Evolutionary conservation across 2,888 invertebrate species (phyloP).

Genomic region (Ochropleura plecta): DNA sequence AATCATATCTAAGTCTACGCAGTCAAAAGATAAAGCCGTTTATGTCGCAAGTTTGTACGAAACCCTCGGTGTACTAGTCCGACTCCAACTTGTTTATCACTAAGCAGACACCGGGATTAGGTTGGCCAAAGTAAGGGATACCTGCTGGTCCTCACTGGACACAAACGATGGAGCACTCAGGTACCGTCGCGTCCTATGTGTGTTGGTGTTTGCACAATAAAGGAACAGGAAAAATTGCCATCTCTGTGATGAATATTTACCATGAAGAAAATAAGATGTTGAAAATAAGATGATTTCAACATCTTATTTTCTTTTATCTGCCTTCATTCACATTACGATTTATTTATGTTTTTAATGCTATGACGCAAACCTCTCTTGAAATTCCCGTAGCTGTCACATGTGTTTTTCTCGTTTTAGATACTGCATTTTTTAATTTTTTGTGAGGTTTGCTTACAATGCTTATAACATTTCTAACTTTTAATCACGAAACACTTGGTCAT

Average conservation of each 20-base stretch:
- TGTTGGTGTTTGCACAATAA: neutral
- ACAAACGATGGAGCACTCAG: neutral
- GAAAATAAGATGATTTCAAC: no score
- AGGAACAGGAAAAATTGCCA: neutral
- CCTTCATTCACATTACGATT: neutral
- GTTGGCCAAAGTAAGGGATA: neutral
- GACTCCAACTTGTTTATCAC: neutral
- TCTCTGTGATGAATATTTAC: neutral
- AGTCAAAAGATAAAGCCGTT: no score
- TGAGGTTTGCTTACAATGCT: conserved; percentile 13
- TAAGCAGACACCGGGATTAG: neutral
- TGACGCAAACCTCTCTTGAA: no score
- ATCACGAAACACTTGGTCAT: conserved; percentile 27
- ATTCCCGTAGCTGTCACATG: neutral
- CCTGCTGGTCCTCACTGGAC: no score
- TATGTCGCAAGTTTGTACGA: no score
- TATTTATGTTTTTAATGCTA: neutral
- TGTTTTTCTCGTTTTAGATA: neutral
- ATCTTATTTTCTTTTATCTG: neutral
- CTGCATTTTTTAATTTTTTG: neutral
- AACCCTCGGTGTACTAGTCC: no score
- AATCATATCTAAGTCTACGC: no score
- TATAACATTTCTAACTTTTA: neutral
- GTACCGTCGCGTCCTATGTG: neutral
- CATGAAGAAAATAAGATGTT: no score